Evolutionary conservation across 2,113 vertebrate genomes (phyloP), one percentile per base, ranked within the genome.

Genomic region (Recurvirostra avosetta): DNA sequence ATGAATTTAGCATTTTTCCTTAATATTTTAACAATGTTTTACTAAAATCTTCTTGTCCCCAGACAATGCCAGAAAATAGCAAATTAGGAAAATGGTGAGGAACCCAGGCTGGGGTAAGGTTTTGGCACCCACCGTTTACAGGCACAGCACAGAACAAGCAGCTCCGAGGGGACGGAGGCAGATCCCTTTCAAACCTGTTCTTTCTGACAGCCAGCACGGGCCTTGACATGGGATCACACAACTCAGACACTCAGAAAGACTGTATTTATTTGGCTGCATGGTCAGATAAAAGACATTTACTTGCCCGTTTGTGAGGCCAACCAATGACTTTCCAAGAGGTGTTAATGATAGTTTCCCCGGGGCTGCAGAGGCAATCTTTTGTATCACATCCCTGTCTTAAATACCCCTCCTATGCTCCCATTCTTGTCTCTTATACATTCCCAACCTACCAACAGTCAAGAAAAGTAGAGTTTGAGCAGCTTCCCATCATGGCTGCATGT

Each of bases 391-490:
- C 16, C 7, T 50, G 26, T 20, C 59, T 21, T 55, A 70, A 78
- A 58, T 0, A 1, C 1, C 17, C 15, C 8, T 27, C 2, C 3
- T 26, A 5, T 10, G 6, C 11, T 92, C 10, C 56, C 8, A 8
- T 70, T 40, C 41, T 58, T 52, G 26, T 36, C 49, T 53, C 15
- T 87, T n/a, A 40, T 22, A 19, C 12, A 15, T 62, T 75, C 18
- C 26, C 40, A 56, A 50, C 6, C 5, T 15, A 15, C 8, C 22
- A 49, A 5, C 9, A 22, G 8, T 19, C 20, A 32, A 53, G 38
- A 58, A 70, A 77, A 58, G 8, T 22, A 29, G 15, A 25, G 22
- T 68, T 85, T 85, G 65, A 75, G 38, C 41, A 87, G 18, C 43
- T 75, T 59, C 41, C 61, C 26, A 25, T 36, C 25, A 14, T 3